These are phyloP conservation scores for Augiades crinisus DNA, from an alignment of 2,888 invertebrate species.

Conservation along the genomic window DNA sequence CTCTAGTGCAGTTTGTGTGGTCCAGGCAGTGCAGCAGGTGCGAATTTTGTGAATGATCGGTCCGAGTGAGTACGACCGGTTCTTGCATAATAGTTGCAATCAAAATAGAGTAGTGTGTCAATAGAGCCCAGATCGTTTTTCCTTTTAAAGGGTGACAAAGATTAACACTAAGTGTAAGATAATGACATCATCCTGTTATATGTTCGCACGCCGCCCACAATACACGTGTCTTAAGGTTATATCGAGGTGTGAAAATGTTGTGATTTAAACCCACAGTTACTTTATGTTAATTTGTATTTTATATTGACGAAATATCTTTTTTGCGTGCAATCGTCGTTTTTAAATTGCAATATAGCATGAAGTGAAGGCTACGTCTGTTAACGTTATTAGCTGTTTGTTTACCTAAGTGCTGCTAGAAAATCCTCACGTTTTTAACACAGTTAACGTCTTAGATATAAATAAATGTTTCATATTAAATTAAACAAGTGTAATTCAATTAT, in stretches of 20 bases:
- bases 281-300: neutral
- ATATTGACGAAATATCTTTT: neutral
- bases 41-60: slow-evolving; percentile 57
- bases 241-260: slow-evolving; percentile 32
- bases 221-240: slow-evolving; percentile 60
- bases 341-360: neutral
- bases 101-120: slow-evolving; percentile 55
- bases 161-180: slow-evolving; percentile 50
- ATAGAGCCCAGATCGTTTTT: slow-evolving; percentile 34
- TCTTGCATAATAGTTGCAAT: slow-evolving; percentile 54
- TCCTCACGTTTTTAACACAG: too few relatives aligned
- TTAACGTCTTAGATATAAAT: too few relatives aligned
- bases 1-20: slow-evolving; percentile 1
- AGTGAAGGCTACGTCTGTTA: slow-evolving; percentile 14
- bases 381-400: slow-evolving; percentile 2
- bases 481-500: too few relatives aligned
- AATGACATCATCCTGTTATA: slow-evolving; percentile 72
- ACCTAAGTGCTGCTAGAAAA: too few relatives aligned
- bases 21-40: slow-evolving; percentile 42
- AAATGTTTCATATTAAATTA: too few relatives aligned
- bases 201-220: slow-evolving; percentile 68
- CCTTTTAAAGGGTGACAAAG: slow-evolving; percentile 51
- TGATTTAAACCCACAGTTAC: slow-evolving; percentile 19
- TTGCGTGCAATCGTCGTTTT: neutral
- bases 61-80: slow-evolving; percentile 49